phyloP scores from a whole-genome alignment of 2,797 vertebrate genomes.

The Vespertilio murinus region DNA sequence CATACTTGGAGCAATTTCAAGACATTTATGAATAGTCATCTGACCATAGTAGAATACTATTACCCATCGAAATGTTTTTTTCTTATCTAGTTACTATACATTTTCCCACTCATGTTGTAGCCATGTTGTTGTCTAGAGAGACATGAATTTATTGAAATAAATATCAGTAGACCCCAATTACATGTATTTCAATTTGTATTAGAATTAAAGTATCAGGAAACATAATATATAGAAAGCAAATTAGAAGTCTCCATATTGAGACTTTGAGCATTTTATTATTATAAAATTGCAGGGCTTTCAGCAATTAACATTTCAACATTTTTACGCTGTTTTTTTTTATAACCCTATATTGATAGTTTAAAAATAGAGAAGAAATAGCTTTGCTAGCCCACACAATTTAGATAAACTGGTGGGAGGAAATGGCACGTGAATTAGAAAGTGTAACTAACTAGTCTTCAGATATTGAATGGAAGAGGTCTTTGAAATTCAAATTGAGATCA shows the following conservation, averaged over 20 bases:
- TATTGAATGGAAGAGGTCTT: not conserved
- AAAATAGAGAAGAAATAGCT: not conserved
- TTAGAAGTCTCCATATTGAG: conserved; percentile 13
- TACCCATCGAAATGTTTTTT: not conserved
- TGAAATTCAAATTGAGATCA: conserved; percentile 13
- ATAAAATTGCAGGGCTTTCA: not conserved
- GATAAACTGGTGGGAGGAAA: not conserved
- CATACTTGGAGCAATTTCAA: not conserved
- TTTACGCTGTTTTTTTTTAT: not conserved
- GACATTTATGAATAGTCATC: not conserved
- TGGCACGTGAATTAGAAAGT: not conserved
- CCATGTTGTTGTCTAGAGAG: not conserved
- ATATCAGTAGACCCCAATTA: not conserved
- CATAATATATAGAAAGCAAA: not conserved
- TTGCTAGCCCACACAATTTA: not conserved
- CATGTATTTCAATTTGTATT: not conserved
- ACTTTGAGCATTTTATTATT: not conserved
- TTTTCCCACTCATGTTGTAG: not conserved
- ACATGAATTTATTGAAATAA: conserved; percentile 7
- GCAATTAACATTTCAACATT: not conserved
- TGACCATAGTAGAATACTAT: not conserved
- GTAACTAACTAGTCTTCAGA: not conserved
- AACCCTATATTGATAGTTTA: not conserved
- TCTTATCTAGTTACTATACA: not conserved
- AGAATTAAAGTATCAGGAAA: not conserved